phyloP scores from a whole-genome alignment of 2,113 vertebrate species.

The Gymnocephalus cernua region DNA sequence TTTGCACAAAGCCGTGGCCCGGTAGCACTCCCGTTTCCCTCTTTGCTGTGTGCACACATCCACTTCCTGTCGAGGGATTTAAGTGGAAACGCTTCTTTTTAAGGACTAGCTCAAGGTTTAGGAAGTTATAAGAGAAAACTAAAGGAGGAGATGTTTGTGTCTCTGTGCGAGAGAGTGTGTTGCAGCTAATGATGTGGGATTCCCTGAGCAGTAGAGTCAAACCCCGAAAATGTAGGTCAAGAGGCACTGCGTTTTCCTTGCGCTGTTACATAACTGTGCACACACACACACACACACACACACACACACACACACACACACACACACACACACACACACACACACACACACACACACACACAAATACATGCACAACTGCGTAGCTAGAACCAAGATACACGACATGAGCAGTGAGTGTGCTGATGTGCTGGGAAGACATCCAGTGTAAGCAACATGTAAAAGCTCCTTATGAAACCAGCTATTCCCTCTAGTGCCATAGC shows the following conservation, averaged over 20 bases:
- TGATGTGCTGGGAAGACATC: conserved; percentile 31
- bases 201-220: conserved; percentile 56
- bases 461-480: conserved; percentile 21
- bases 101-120: not conserved
- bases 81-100: conserved; percentile 28
- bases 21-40: conserved; percentile 11
- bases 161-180: not conserved
- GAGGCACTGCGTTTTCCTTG: conserved; percentile 41
- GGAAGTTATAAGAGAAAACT: not conserved
- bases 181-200: conserved; percentile 47
- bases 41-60: conserved; percentile 8
- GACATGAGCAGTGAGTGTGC: not conserved
- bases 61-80: conserved; percentile 24
- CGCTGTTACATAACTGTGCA: conserved; percentile 61
- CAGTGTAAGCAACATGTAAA: conserved; percentile 23
- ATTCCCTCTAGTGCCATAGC: not conserved
- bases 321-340: conserved; percentile 28
- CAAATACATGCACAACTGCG: not conserved
- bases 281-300: conserved; percentile 31
- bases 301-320: conserved; percentile 34
- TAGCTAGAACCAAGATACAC: not conserved
- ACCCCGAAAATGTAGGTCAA: conserved; percentile 69
- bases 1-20: conserved; percentile 46
- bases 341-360: not conserved
- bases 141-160: not conserved